Evolutionary conservation across 2,113 vertebrate species (phyloP).

Genomic region (Saiga tatarica): DNA sequence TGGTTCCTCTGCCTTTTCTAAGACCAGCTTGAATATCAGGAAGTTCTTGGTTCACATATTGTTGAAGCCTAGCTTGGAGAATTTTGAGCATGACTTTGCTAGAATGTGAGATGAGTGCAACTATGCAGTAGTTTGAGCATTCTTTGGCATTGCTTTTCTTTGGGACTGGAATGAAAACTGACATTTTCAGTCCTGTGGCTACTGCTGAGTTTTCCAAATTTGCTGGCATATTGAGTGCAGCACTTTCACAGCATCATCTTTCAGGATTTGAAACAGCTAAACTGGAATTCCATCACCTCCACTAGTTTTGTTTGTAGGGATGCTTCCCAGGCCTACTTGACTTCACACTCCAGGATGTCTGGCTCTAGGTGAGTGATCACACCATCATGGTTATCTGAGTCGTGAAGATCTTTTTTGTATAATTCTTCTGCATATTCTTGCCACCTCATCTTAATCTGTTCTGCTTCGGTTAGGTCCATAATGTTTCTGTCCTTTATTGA

Average conservation of each 20-base stretch:
- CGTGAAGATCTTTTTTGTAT: background rate
- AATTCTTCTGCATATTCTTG: background rate
- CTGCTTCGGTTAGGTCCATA: background rate
- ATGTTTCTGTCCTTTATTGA: background rate
- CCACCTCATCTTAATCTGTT: background rate
- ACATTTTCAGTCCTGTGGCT: background rate
- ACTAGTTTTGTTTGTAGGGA: background rate
- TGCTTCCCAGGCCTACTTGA: background rate
- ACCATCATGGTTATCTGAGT: background rate
- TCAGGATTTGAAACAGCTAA: background rate
- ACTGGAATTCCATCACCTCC: background rate
- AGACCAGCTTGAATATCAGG: background rate
- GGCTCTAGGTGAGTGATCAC: background rate
- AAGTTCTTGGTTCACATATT: background rate
- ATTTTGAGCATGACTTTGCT: background rate
- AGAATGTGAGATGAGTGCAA: background rate
- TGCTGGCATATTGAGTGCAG: background rate
- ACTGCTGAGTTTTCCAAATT: background rate
- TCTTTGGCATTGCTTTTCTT: background rate
- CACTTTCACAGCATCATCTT: background rate
- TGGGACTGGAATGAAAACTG: background rate
- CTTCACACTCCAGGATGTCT: background rate
- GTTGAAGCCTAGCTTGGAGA: background rate
- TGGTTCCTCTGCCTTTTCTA: background rate
- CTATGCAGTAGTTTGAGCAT: background rate